phyloP scores from a whole-genome alignment of 2,113 vertebrate genomes.

The Lophotis ruficrista region DNA sequence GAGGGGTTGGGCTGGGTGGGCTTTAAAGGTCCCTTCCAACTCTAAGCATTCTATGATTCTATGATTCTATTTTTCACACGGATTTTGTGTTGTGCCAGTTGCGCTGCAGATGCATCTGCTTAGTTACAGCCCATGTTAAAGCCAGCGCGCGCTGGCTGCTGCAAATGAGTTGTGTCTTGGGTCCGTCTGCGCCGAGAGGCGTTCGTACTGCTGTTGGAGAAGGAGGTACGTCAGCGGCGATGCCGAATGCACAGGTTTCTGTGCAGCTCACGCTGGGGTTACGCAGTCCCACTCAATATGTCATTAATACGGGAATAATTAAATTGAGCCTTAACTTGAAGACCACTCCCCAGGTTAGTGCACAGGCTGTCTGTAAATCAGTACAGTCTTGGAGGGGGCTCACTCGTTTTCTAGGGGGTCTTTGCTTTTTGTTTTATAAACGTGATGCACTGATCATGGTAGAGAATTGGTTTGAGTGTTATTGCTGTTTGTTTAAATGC shows the following conservation, averaged over 20 bases:
- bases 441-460: background rate
- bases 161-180: background rate
- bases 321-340: background rate
- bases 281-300: background rate
- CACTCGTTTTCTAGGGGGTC: accelerated
- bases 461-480: background rate
- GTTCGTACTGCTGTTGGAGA: background rate
- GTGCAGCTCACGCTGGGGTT: background rate
- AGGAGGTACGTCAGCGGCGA: background rate
- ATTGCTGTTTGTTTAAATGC: background rate
- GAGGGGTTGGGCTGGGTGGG: too few species aligned
- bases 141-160: background rate
- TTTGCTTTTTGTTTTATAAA: background rate
- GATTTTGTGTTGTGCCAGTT: background rate
- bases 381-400: background rate
- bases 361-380: background rate
- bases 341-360: background rate
- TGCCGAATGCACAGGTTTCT: background rate
- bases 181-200: background rate
- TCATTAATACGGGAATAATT: background rate
- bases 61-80: background rate
- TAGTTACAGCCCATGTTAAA: background rate
- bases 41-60: too few species aligned
- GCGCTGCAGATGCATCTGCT: background rate
- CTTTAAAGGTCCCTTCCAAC: too few species aligned